These are phyloP conservation scores for Pangasianodon hypophthalmus DNA, from an alignment of 2,113 vertebrate genomes.

Conservation along the genomic window DNA sequence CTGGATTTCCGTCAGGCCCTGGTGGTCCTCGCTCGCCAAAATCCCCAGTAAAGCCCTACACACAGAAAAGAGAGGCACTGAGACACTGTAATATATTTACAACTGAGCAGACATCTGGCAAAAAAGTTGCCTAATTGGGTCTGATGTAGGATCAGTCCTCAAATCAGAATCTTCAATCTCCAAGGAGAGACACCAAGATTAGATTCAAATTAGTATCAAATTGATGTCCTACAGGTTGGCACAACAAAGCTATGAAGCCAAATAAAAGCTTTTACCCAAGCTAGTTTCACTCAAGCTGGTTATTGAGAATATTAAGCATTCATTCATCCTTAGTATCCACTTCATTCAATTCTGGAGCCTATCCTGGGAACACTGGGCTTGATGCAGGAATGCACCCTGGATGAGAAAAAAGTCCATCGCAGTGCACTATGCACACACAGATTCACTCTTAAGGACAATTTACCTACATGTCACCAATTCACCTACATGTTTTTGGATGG, in stretches of 20 bases:
- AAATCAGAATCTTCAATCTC: background rate
- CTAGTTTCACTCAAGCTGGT: background rate
- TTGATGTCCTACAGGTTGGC: background rate
- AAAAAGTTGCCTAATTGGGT: background rate
- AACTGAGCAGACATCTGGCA: constrained; percentile 1
- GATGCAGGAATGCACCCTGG: background rate
- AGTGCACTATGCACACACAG: background rate
- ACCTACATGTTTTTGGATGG: background rate
- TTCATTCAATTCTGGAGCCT: background rate
- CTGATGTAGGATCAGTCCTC: background rate
- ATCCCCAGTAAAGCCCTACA: constrained; percentile 92
- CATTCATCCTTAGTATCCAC: background rate
- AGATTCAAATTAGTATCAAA: background rate
- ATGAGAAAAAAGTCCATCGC: background rate
- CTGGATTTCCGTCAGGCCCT: constrained; percentile 92
- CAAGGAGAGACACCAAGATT: background rate
- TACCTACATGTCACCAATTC: background rate
- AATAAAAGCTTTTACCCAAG: background rate
- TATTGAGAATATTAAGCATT: background rate
- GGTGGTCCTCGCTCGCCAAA: constrained; percentile 92
- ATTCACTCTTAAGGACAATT: background rate
- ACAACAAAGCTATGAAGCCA: background rate
- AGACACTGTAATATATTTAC: background rate
- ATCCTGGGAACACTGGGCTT: background rate
- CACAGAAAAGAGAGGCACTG: constrained; percentile 56